phyloP scores from a whole-genome alignment of 2,113 vertebrate species.

The Bambusicola thoracicus region DNA sequence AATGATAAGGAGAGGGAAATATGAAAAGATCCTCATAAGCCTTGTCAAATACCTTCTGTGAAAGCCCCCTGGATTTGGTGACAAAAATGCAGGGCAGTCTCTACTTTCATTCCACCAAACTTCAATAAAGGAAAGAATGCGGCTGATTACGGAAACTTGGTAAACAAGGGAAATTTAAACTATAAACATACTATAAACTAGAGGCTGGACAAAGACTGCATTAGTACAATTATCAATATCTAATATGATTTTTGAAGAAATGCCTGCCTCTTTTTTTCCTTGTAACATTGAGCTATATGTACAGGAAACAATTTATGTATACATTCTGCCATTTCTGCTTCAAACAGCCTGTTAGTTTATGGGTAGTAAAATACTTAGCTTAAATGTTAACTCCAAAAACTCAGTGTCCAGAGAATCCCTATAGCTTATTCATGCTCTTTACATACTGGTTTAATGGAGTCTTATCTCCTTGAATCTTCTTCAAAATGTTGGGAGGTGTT shows the following conservation, averaged over 20 bases:
- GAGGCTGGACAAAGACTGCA: background rate
- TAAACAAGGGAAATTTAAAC: background rate
- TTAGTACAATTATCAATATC: background rate
- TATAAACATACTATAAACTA: background rate
- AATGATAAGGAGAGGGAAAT: background rate
- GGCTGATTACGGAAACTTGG: accelerated
- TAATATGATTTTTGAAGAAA: background rate
- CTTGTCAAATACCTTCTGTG: background rate
- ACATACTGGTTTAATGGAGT: background rate
- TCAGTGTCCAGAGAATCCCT: background rate
- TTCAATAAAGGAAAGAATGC: background rate
- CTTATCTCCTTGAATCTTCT: background rate
- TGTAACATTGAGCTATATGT: accelerated
- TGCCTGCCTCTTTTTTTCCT: background rate
- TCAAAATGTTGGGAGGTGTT: background rate
- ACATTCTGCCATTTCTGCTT: background rate
- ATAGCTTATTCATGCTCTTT: background rate
- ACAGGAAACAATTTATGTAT: background rate
- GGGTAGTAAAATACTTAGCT: background rate
- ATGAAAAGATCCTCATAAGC: background rate
- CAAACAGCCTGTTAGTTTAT: background rate
- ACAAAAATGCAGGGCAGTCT: background rate
- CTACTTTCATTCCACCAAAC: background rate
- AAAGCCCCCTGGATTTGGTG: background rate
- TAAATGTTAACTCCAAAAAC: background rate